Evolutionary conservation across 2,797 vertebrate genomes (phyloP).

Genomic region (Tokudaia tokunoshimensis): DNA sequence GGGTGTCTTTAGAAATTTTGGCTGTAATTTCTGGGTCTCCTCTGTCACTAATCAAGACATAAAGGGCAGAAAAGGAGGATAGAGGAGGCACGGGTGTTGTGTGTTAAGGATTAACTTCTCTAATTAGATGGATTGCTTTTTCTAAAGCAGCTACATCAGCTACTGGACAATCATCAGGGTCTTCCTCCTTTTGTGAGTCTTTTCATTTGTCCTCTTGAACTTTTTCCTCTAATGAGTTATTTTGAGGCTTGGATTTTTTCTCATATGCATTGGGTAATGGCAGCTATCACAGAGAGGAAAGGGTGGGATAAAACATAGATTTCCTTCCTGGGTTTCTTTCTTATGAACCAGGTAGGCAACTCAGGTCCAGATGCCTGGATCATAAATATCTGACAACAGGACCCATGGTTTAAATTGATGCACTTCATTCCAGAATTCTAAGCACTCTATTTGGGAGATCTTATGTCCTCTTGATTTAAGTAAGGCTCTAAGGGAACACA

Average conservation of each 20-base stretch:
- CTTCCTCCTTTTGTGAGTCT: not conserved
- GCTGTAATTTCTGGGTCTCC: not conserved
- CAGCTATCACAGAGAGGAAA: not conserved
- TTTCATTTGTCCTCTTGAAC: not conserved
- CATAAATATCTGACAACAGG: not conserved
- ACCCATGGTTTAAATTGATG: not conserved
- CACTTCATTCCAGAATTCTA: not conserved
- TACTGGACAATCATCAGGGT: not conserved
- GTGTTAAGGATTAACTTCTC: not conserved
- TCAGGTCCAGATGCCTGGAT: not conserved
- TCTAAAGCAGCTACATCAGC: not conserved
- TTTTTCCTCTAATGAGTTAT: not conserved
- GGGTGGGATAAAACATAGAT: not conserved
- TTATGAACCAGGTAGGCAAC: not conserved
- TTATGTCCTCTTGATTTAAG: not conserved
- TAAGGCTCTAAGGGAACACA: not conserved
- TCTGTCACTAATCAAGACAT: not conserved
- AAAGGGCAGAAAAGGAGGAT: too few species aligned
- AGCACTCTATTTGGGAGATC: not conserved
- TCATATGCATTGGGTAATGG: not conserved
- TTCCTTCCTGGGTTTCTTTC: not conserved
- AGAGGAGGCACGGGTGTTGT: fast-evolving
- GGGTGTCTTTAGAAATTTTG: not conserved
- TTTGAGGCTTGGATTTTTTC: not conserved
- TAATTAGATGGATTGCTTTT: not conserved